phyloP scores from a whole-genome alignment of 2,888 invertebrate species.

The Bombyx huttoni region DNA sequence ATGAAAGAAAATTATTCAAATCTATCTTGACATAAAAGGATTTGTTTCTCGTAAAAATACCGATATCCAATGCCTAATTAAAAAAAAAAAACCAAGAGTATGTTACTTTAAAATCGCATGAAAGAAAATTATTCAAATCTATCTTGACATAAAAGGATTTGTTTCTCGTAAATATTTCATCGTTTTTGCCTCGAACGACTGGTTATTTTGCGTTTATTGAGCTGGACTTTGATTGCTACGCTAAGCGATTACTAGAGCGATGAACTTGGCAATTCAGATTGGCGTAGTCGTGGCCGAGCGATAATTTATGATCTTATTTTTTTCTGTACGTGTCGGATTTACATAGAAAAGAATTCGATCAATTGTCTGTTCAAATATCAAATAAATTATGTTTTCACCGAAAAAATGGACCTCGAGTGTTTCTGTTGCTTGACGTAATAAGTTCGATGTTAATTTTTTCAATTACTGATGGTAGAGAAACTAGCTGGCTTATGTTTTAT shows the following conservation, averaged over 20 bases:
- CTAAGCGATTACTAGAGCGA: constrained; percentile 45
- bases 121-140: background rate
- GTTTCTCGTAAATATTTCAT: constrained; percentile 55
- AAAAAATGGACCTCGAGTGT: too few relatives aligned
- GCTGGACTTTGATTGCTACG: constrained; percentile 42
- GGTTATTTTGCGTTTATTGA: constrained; percentile 56
- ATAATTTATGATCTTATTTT: background rate
- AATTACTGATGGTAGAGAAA: too few relatives aligned
- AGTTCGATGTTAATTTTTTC: too few relatives aligned
- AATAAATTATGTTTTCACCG: too few relatives aligned
- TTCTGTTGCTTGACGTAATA: too few relatives aligned
- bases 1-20: background rate
- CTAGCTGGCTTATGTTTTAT: too few relatives aligned
- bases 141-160: constrained; percentile 42
- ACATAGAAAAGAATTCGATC: background rate
- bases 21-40: constrained; percentile 39
- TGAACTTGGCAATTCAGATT: constrained; percentile 44
- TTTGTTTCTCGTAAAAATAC: constrained; percentile 48
- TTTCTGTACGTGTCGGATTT: background rate
- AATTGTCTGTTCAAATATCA: background rate
- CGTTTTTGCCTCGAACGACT: constrained; percentile 46
- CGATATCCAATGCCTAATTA: too few relatives aligned
- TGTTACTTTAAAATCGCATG: background rate
- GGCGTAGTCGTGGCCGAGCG: constrained; percentile 6
- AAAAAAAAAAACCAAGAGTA: too few relatives aligned